Base-by-base conservation (phyloP, 2,888 invertebrate species). In the Leptopilina syphax region DNA sequence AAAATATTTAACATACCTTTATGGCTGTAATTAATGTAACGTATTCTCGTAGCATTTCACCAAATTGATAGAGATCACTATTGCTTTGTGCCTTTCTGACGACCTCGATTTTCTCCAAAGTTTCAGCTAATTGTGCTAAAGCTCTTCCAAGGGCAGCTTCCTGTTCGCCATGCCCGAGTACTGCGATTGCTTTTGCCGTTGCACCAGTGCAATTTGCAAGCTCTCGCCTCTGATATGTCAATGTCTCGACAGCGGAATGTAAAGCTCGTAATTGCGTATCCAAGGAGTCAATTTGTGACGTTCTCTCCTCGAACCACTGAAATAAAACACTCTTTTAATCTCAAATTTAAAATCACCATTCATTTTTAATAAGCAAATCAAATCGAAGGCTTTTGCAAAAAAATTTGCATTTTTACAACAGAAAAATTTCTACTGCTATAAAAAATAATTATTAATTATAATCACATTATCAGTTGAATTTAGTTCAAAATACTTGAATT, bases 241-340 rank as follows among this genome's bases (percentile, higher is more conserved):
- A 94, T 1, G 96, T 94, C 92, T 98, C 99, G 81, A 98, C 95
- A 85, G 97, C 97, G 50, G 95, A 93, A 91, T 97, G 97, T 77
- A 99, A 93, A 85, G 98, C 97, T 67, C 97, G 95, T 79, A 99
- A 93, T 89, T 98, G 97, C 24, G 94, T 94, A 91, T 99, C 99
- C 41, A 99, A 93, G 60, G 96, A 96, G 89, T 99, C 99, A 65
- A 99, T 95, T 92, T 98, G 98, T 7, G 95, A 94, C 44, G 96
- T 95, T 89, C 98, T 98, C 92, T 99, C 99, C 92, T 99, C 99
- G 93, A 99, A 99, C 99, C 99, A 99, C 97, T 98, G 88, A 34
- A 93, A 81, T 77, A 77, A 78, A 77, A 27, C n/a, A 18, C 13
- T 34, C 7, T 5, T 24, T 34, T 3, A 12, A 12, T 50, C 12